phyloP scores from a whole-genome alignment of 2,888 invertebrate genomes.

The Deladenus siricidicola region DNA sequence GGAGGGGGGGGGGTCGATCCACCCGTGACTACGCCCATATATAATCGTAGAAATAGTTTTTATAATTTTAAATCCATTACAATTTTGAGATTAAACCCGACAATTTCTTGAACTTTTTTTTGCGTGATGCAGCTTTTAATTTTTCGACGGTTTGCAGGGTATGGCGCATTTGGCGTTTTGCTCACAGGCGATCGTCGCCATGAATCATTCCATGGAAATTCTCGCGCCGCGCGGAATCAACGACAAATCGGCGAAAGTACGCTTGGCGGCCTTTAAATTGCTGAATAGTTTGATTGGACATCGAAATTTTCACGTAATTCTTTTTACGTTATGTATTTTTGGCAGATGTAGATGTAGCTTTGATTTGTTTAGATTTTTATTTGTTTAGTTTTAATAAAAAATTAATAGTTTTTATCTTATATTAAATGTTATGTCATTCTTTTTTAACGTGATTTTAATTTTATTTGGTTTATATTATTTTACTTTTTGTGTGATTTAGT shows the following conservation, averaged over 20 bases:
- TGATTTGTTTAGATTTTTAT: not conserved
- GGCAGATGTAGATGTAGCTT: not conserved
- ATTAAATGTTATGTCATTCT: too few species aligned
- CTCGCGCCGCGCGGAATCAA: constrained; percentile 12
- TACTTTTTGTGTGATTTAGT: too few species aligned
- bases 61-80: not conserved
- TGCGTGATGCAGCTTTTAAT: too few species aligned
- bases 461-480: too few species aligned
- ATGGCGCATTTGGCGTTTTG: constrained; percentile 15
- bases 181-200: constrained; percentile 13
- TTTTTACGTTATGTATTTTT: not conserved
- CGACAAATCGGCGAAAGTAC: constrained; percentile 15
- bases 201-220: constrained; percentile 13
- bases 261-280: constrained; percentile 20
- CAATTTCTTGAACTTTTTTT: not conserved
- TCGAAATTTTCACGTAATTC: constrained; percentile 14
- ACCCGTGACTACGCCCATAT: too few species aligned
- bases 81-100: not conserved
- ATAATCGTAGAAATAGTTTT: not conserved
- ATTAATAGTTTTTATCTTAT: not conserved
- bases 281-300: constrained; percentile 20
- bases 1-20: too few species aligned
- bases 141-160: too few species aligned
- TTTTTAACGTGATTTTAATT: too few species aligned
- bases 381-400: too few species aligned